Evolutionary conservation across 2,113 vertebrate species (phyloP).

Genomic region (Planiliza haematocheilus): DNA sequence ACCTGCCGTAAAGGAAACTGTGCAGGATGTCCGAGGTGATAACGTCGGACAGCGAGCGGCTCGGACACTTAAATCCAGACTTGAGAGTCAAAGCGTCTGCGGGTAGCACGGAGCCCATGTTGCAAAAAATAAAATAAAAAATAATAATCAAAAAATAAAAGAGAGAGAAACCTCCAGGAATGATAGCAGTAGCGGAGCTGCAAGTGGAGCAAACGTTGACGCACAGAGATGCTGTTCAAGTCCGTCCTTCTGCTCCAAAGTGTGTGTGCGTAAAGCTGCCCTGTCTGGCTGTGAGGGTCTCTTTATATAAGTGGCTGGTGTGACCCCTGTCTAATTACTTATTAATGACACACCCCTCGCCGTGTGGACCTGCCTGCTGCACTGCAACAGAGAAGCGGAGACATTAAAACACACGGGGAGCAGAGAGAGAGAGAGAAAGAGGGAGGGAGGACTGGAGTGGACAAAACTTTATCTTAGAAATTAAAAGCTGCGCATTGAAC

Average conservation of each 20-base stretch:
- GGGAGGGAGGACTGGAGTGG: not conserved
- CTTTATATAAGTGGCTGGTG: conserved; percentile 90
- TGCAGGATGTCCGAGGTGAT: conserved; percentile 59
- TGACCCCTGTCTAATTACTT: conserved; percentile 96
- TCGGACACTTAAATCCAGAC: conserved; percentile 89
- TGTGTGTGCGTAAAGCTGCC: conserved; percentile 63
- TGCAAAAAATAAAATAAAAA: not conserved
- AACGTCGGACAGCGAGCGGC: conserved; percentile 78
- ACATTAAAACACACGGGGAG: conserved; percentile 7
- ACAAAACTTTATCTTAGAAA: conserved; percentile 40
- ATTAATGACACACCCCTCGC: conserved; percentile 95
- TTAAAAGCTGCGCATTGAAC: not conserved
- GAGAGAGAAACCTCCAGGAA: not conserved
- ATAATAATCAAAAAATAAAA: too few species aligned
- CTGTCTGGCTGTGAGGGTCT: conserved; percentile 70
- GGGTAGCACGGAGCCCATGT: conserved; percentile 95
- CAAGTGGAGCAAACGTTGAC: not conserved
- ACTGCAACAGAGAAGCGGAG: conserved; percentile 5
- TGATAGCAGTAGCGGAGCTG: not conserved
- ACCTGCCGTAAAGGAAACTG: conserved; percentile 86
- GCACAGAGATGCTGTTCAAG: conserved; percentile 37
- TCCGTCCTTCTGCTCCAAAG: conserved; percentile 62
- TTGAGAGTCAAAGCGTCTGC: conserved; percentile 92
- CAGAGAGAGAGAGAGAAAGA: not conserved
- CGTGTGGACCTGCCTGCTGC: conserved; percentile 83